Evolutionary conservation across 2,113 vertebrate species (phyloP).

Genomic region (Charadrius vociferus): DNA sequence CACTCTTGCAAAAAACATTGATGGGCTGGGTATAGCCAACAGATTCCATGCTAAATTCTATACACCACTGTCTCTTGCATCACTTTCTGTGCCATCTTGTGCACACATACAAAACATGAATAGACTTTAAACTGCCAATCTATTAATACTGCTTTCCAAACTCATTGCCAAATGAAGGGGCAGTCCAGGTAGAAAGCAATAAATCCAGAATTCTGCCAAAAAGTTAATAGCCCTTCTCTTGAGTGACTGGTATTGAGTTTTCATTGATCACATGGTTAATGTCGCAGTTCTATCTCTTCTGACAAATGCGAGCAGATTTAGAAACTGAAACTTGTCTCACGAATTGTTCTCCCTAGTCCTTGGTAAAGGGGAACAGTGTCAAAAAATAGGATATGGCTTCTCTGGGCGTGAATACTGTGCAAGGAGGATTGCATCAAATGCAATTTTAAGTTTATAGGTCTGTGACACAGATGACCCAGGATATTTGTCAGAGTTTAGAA

Average conservation of each 20-base stretch:
- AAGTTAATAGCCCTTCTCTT: neutral
- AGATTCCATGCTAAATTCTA: neutral
- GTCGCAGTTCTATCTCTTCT: neutral
- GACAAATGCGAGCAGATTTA: neutral
- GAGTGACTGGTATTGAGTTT: neutral
- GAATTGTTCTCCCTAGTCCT: neutral
- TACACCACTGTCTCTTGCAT: neutral
- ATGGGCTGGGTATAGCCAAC: neutral
- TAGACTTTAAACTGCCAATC: accelerated
- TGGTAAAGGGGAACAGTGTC: neutral
- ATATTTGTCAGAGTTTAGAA: neutral
- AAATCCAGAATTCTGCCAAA: neutral
- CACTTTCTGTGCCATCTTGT: neutral
- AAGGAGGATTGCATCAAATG: neutral
- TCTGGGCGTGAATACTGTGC: neutral
- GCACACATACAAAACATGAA: neutral
- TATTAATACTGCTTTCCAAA: neutral
- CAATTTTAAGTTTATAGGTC: neutral
- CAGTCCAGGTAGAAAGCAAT: neutral
- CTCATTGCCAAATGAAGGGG: neutral
- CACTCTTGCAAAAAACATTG: neutral
- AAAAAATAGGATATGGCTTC: neutral
- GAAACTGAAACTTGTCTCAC: neutral
- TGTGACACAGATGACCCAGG: neutral
- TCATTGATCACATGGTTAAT: neutral